Evolutionary conservation across 1,140 invertebrate genomes (phyloP), one percentile per base, ranked within the genome.

Genomic region (Hyphantria cunea): DNA sequence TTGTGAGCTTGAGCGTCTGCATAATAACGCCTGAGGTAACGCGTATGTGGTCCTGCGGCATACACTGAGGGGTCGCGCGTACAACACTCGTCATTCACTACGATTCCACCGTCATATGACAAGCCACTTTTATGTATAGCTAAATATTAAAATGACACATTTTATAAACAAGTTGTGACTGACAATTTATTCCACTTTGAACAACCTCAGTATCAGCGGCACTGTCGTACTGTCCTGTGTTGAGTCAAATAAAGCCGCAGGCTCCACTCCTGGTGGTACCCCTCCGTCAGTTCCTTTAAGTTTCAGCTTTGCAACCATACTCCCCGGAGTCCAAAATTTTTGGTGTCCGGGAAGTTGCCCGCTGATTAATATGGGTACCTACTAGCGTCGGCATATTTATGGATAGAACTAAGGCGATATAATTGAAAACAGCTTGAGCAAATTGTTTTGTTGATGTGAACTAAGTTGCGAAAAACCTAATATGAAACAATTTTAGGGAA

Each of bases 231-330:
- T n/a, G n/a, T 93, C 91, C 92, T 91, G 91, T 92, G 92, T 93
- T 93, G 95, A 96, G 95, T 96, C 95, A 96, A 97, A 96, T 96
- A 96, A 95, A 95, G 95, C 95, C 94, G 94, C 95, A 96, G 94
- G 95, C 95, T 95, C 94, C 94, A 95, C 94, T 96, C 94, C 95
- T 96, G 95, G 95, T 96, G 95, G 95, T 96, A 93, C 93, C 93
- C 93, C 95, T 95, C 94, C 94, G 93, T 95, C 94, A 95, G 96
- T 96, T 96, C 93, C 95, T 96, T 96, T 96, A 95, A 96, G 95
- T 96, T 96, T 96, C 95, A 96, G 95, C 94, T 95, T 97, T 96
- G 95, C 95, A 94, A 96, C 94, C 95, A 96, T 96, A 96, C 94
- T 96, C 93, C 95, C 95, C 94, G 17, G 17, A 25, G 5, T 5